Evolutionary conservation across 2,888 invertebrate species (phyloP).

Genomic region (Polydrusus tereticollis): DNA sequence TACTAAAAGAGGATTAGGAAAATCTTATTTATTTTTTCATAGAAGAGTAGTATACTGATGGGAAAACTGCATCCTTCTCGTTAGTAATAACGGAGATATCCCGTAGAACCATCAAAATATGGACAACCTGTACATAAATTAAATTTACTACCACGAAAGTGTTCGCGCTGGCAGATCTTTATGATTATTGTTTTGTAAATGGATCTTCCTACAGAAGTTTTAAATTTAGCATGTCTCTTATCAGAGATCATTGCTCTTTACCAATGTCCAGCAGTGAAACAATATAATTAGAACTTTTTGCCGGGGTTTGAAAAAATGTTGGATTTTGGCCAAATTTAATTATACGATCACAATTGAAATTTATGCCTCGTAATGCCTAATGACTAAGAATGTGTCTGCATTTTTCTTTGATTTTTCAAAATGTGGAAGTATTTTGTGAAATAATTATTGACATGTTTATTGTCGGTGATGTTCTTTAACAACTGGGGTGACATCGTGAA

Average conservation of each 20-base stretch:
- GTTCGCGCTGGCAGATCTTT: background rate
- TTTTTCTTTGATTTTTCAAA: background rate
- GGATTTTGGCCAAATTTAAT: background rate
- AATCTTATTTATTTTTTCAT: too few species aligned
- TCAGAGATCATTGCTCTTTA: background rate
- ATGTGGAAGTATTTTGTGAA: background rate
- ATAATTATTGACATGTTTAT: too few species aligned
- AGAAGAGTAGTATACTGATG: too few species aligned
- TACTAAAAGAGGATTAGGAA: too few species aligned
- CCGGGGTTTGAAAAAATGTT: background rate
- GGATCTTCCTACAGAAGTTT: background rate
- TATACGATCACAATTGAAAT: background rate
- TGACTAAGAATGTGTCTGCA: background rate
- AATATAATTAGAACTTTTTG: conserved; percentile 1
- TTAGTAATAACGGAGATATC: too few species aligned
- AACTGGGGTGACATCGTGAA: too few species aligned
- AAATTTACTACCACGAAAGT: background rate
- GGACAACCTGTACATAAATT: background rate
- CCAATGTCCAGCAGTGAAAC: background rate
- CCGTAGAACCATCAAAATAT: too few species aligned
- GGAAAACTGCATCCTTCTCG: too few species aligned
- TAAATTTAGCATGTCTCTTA: background rate
- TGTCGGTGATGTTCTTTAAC: too few species aligned
- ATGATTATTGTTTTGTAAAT: background rate
- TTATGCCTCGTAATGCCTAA: background rate